Conservation (phyloP, 2,797 vertebrate species). For the Atherinosoma microstoma region DNA sequence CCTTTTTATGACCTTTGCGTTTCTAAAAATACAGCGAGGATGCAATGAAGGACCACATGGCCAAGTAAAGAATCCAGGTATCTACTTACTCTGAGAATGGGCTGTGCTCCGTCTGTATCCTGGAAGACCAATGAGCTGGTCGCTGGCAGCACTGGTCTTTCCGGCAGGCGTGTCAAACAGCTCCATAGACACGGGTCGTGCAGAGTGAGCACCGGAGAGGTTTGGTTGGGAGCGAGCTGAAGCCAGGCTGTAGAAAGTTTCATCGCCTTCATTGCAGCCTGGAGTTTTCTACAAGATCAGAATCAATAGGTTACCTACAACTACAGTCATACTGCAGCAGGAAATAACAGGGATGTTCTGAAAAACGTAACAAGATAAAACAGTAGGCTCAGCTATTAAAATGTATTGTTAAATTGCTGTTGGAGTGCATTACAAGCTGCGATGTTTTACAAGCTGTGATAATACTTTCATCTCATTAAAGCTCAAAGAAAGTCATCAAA, state of each 20-base stretch:
- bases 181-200: conserved; percentile 75
- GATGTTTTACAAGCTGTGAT: background rate
- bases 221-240: conserved; percentile 76
- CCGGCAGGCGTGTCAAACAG: conserved; percentile 67
- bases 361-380: background rate
- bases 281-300: conserved; percentile 77
- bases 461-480: background rate
- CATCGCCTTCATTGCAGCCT: conserved; percentile 65
- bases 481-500: background rate
- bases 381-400: background rate
- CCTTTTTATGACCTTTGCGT: no score
- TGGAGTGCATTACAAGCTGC: background rate
- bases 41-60: no score
- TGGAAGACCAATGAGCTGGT: conserved; percentile 87
- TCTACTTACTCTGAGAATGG: conserved; percentile 73
- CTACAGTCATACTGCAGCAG: conserved; percentile 5
- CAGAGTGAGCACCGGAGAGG: conserved; percentile 65
- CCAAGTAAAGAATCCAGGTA: no score
- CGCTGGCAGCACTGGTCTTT: conserved; percentile 52
- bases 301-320: conserved; percentile 7
- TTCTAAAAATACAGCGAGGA: no score
- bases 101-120: conserved; percentile 89
- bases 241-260: conserved; percentile 85
- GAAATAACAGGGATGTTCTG: background rate
- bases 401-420: background rate